Evolutionary conservation across 2,888 invertebrate species (phyloP).

Genomic region (Phrixothrix hirtus): DNA sequence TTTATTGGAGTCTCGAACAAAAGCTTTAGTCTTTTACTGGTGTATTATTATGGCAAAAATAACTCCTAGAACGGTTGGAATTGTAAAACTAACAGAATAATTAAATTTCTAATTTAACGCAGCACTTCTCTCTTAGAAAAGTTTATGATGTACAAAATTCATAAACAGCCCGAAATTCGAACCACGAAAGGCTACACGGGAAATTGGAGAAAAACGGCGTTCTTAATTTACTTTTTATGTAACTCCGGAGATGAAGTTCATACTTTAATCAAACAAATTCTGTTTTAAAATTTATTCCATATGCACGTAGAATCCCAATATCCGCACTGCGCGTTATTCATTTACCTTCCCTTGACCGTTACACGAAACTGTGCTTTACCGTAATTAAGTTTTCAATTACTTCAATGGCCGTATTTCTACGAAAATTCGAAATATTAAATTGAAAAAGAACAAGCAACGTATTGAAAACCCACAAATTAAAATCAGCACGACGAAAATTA

Average conservation of each 20-base stretch:
- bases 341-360: neutral
- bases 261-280: neutral
- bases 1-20: constrained; percentile 10
- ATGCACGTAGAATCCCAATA: neutral
- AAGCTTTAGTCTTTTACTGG: constrained; percentile 6
- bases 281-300: neutral
- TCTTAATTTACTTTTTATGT: neutral
- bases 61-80: no score
- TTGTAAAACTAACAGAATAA: no score
- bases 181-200: neutral
- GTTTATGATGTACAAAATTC: neutral
- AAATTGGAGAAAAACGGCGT: neutral
- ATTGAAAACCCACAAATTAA: no score
- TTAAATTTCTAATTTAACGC: no score
- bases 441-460: no score
- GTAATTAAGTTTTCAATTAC: constrained; percentile 4
- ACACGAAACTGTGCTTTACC: constrained; percentile 1
- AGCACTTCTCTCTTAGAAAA: no score
- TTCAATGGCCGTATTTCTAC: neutral
- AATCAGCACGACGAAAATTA: no score
- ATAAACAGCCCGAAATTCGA: constrained; percentile 1
- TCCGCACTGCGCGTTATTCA: constrained; percentile 1
- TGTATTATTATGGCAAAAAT: no score
- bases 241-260: constrained; percentile 4
- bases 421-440: neutral